Conservation (phyloP, 2,888 invertebrate genomes). For the Listrodromus nycthemerus region DNA sequence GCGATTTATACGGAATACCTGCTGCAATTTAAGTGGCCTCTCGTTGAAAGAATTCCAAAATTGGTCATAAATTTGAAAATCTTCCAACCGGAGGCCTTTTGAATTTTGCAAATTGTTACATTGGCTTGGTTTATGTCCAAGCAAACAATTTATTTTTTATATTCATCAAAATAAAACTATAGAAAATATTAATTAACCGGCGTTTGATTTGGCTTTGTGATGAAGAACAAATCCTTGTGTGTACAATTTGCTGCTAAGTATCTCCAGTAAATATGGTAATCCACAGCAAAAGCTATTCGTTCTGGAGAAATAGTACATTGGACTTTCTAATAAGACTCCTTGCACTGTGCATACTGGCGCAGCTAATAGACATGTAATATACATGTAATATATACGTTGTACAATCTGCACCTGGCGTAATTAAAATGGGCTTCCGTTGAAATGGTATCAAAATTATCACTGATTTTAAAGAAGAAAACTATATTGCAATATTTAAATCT, state of each 20-base stretch:
- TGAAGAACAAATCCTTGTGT: too few species aligned
- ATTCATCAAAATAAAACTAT: not conserved
- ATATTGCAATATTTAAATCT: too few species aligned
- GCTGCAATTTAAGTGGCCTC: slow-evolving; percentile 47
- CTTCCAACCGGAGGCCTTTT: too few species aligned
- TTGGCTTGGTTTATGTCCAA: too few species aligned
- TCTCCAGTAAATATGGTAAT: too few species aligned
- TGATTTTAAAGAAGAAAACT: not conserved
- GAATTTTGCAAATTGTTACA: too few species aligned
- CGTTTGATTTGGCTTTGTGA: too few species aligned
- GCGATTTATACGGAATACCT: not conserved
- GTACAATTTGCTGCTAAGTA: too few species aligned
- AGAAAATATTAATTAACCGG: too few species aligned
- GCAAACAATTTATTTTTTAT: not conserved
- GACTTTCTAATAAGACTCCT: not conserved
- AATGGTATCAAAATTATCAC: slow-evolving; percentile 38
- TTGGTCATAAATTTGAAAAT: too few species aligned
- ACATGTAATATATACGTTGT: slow-evolving; percentile 8
- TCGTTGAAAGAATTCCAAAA: slow-evolving; percentile 58
- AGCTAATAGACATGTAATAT: too few species aligned
- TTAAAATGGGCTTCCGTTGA: slow-evolving; percentile 53
- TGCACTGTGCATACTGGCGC: too few species aligned
- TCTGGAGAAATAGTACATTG: not conserved
- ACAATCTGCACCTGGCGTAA: not conserved
- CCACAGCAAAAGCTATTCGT: not conserved